Percentiles rank a stretch among this genome's conserved stretches.
Evolutionary conservation across 2,888 invertebrate species (phyloP).

Genomic region (Diarsia rubi): DNA sequence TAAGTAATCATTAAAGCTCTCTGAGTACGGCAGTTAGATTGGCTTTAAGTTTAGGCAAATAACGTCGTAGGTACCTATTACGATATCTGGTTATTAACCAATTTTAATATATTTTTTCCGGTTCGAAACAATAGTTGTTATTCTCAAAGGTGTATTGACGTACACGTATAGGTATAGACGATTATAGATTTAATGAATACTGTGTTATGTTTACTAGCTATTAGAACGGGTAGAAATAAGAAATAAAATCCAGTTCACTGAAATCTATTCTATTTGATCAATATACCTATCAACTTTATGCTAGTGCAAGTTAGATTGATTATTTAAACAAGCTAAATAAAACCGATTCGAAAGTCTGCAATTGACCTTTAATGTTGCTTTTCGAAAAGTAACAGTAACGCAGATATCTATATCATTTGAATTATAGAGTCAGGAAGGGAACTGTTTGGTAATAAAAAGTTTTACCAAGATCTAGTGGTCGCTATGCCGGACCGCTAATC

Average conservation of each 20-base stretch:
- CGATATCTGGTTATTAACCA: background rate
- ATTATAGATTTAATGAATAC: slow-evolving; percentile 5
- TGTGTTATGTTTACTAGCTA: background rate
- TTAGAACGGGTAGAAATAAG: background rate
- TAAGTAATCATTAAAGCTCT: too few species aligned
- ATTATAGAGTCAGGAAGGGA: too few species aligned
- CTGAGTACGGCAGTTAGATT: too few species aligned
- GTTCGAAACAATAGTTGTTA: slow-evolving; percentile 14
- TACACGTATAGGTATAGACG: background rate
- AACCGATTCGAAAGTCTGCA: background rate
- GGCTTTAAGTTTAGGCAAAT: background rate
- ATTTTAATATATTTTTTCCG: slow-evolving; percentile 10
- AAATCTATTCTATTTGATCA: too few species aligned
- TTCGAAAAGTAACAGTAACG: too few species aligned
- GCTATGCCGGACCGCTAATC: background rate
- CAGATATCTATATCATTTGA: too few species aligned
- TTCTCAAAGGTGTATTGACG: slow-evolving; percentile 10
- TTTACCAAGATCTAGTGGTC: background rate
- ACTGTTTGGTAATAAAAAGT: background rate
- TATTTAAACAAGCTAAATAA: background rate
- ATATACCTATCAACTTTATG: too few species aligned
- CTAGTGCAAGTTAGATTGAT: background rate
- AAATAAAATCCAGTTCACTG: background rate
- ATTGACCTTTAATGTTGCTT: background rate
- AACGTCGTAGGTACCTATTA: too few species aligned